Evolutionary conservation across 2,797 vertebrate genomes (phyloP).

Genomic region (Podarcis siculus): DNA sequence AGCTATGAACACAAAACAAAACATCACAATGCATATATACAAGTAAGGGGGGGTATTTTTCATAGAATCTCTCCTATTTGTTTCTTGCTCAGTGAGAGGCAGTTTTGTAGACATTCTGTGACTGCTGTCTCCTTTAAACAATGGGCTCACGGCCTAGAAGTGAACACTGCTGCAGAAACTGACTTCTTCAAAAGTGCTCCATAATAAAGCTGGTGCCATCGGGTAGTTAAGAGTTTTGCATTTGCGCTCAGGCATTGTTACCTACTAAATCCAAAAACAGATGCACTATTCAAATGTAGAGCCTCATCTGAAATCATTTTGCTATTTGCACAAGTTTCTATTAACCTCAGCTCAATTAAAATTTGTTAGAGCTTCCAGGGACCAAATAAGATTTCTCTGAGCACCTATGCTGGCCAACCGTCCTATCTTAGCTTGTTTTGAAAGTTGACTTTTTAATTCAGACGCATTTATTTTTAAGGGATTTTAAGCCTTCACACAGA

Average conservation of each 20-base stretch:
- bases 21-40: neutral
- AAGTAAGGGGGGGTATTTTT: neutral
- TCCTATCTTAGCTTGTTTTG: neutral
- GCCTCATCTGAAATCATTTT: neutral
- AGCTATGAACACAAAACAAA: neutral
- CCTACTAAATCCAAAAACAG: neutral
- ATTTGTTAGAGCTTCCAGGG: neutral
- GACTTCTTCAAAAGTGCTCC: neutral
- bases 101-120: neutral
- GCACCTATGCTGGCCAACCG: too few relatives aligned
- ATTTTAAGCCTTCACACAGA: neutral
- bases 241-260: neutral
- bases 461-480: neutral
- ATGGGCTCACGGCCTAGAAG: neutral
- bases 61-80: neutral
- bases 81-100: neutral
- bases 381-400: neutral
- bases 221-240: neutral
- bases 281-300: neutral
- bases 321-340: neutral
- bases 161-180: neutral
- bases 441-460: neutral
- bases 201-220: neutral
- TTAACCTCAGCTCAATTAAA: neutral
- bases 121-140: neutral